Evolutionary conservation across 2,888 invertebrate species (phyloP).

Genomic region (Cryptocephalus primarius): DNA sequence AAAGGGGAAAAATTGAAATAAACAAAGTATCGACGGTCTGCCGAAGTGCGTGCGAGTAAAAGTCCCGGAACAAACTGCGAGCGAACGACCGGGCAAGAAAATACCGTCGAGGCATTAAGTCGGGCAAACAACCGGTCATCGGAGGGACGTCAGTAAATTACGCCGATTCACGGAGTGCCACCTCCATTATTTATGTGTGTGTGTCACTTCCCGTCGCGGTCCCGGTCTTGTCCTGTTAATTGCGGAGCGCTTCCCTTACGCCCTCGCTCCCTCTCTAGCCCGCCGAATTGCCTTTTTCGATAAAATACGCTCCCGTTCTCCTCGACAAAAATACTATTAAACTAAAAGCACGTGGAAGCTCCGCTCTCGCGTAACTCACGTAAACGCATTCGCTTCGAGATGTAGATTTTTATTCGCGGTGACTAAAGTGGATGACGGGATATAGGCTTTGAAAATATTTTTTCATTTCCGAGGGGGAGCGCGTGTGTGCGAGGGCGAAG

Average conservation of each 20-base stretch:
- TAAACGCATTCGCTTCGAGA: neutral
- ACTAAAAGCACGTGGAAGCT: slow-evolving; percentile 4
- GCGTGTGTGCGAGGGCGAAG: no score
- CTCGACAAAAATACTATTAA: slow-evolving; percentile 1
- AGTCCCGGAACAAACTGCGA: no score
- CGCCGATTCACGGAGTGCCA: neutral
- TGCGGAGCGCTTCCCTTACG: neutral
- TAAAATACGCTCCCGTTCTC: neutral
- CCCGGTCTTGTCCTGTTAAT: neutral
- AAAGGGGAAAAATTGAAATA: no score
- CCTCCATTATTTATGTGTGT: neutral
- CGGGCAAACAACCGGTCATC: neutral
- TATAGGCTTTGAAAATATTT: no score
- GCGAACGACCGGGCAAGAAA: neutral
- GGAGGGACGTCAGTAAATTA: neutral
- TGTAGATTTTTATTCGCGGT: no score
- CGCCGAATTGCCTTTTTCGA: neutral
- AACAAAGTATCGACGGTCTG: no score
- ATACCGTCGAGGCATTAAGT: neutral
- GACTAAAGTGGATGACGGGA: no score
- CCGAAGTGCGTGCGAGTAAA: no score
- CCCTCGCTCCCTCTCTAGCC: neutral
- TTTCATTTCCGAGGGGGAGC: no score
- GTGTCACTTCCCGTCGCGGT: neutral
- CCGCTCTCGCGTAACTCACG: neutral